Evolutionary conservation across 2,888 invertebrate species (phyloP).

Genomic region (Philaethria dido): DNA sequence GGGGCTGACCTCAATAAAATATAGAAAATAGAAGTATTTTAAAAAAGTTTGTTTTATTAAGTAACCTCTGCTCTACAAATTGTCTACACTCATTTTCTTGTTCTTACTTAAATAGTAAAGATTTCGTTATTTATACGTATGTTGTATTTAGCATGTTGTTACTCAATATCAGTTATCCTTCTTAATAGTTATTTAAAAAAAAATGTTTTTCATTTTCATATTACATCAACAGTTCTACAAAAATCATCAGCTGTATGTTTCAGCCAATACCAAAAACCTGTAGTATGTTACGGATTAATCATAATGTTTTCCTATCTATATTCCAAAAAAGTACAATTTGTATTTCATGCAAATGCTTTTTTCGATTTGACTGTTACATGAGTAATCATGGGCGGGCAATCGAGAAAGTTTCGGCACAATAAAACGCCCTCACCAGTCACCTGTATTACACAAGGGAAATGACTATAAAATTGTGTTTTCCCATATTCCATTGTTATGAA

Average conservation of each 20-base stretch:
- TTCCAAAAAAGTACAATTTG: background rate
- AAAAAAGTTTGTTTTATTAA: background rate
- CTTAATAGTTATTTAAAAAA: no score
- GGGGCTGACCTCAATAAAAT: background rate
- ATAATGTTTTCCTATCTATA: background rate
- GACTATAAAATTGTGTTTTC: constrained; percentile 33
- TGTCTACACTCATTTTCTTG: background rate
- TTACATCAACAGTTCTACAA: no score
- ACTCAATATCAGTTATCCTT: no score
- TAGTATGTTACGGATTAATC: no score
- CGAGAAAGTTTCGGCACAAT: constrained; percentile 31
- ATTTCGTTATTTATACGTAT: no score
- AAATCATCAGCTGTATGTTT: background rate
- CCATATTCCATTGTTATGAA: constrained; percentile 16
- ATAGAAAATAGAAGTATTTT: background rate
- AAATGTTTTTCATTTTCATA: no score
- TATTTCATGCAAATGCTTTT: background rate
- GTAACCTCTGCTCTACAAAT: background rate
- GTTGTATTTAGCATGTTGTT: no score
- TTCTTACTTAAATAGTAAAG: background rate
- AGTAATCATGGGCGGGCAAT: constrained; percentile 21
- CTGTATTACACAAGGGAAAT: constrained; percentile 34
- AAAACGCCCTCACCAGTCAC: constrained; percentile 31
- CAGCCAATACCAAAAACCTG: background rate
- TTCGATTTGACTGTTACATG: constrained; percentile 22